Evolutionary conservation across 92 coral and sea anemone species (phyloP).

Genomic region (Montipora capitata): DNA sequence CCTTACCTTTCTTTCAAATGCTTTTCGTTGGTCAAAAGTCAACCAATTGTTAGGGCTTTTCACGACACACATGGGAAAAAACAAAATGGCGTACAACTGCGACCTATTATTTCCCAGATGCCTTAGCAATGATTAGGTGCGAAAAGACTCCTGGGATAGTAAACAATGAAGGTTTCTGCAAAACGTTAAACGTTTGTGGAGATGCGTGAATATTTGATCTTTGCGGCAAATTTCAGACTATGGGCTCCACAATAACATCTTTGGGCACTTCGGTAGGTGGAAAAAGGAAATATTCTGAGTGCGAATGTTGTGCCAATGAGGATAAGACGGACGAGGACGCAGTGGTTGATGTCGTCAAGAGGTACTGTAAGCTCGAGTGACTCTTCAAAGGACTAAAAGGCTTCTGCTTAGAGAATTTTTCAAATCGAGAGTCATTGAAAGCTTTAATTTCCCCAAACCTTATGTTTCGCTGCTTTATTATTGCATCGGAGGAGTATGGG

Average conservation of each 20-base stretch:
- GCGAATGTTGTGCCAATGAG: slow-evolving; percentile 55
- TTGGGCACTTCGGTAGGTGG: slow-evolving; percentile 30
- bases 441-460: too few relatives aligned
- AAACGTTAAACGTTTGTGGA: too few relatives aligned
- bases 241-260: slow-evolving; percentile 71
- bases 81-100: slow-evolving; percentile 5
- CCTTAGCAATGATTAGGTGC: slow-evolving; percentile 4
- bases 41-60: not conserved
- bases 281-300: slow-evolving; percentile 42
- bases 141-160: slow-evolving; percentile 55
- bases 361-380: slow-evolving; percentile 20
- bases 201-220: not conserved
- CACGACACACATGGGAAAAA: slow-evolving; percentile 29
- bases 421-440: too few relatives aligned
- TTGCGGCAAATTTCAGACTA: not conserved
- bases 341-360: slow-evolving; percentile 79
- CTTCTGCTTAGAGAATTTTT: too few relatives aligned
- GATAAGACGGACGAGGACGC: slow-evolving; percentile 60
- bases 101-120: slow-evolving; percentile 11
- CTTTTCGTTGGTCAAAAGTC: not conserved
- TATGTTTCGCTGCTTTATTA: too few relatives aligned
- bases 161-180: slow-evolving; percentile 22
- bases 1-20: slow-evolving; percentile 14
- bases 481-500: too few relatives aligned
- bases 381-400: too few relatives aligned